Conservation (phyloP, 2,113 vertebrate species). For the Sigmodon hispidus region DNA sequence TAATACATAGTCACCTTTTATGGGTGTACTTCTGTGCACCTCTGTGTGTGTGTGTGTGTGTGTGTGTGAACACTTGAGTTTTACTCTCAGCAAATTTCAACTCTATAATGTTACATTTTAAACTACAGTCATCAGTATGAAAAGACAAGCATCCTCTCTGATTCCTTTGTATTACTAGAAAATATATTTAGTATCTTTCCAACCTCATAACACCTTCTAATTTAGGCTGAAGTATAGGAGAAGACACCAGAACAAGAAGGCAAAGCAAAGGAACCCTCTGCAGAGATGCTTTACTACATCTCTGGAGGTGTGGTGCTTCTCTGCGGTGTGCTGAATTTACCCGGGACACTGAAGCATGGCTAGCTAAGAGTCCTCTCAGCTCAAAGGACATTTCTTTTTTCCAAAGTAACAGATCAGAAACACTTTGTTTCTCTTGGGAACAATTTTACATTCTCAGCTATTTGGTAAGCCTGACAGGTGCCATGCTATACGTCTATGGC, state of each 20-base stretch:
- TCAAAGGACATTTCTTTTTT: background rate
- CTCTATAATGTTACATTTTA: background rate
- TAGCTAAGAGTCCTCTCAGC: background rate
- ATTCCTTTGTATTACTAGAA: background rate
- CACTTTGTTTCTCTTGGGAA: background rate
- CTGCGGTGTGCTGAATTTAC: background rate
- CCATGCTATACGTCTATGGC: background rate
- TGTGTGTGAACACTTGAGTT: background rate
- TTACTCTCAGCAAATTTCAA: background rate
- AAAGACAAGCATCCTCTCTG: background rate
- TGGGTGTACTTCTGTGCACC: background rate
- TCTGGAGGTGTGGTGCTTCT: background rate
- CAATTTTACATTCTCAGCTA: background rate
- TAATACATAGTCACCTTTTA: background rate
- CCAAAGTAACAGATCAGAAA: conserved; percentile 18
- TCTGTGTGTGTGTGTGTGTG: background rate
- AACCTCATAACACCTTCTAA: background rate
- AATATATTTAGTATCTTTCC: background rate
- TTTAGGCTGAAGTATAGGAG: background rate
- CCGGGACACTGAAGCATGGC: background rate
- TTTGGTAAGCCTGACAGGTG: background rate
- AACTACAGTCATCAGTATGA: background rate
- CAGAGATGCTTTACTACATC: background rate
- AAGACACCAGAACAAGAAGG: background rate
- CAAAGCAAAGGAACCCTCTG: background rate